Conservation (phyloP, 2,113 vertebrate species). For the Gila orcuttii region DNA sequence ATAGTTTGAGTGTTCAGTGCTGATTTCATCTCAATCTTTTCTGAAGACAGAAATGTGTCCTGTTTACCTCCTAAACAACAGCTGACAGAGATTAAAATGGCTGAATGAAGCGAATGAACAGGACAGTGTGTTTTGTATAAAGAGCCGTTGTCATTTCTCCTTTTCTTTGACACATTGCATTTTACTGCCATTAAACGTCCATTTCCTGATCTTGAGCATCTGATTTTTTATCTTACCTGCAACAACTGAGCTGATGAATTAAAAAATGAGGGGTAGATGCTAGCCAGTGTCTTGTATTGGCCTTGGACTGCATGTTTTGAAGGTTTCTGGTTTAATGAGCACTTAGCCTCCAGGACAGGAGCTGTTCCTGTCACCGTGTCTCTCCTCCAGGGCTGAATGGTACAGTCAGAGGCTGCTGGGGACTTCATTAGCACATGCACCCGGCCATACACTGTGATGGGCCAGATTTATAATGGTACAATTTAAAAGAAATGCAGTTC, state of each 20-base stretch:
- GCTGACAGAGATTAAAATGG: not conserved
- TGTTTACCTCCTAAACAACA: constrained; percentile 22
- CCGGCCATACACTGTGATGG: not conserved
- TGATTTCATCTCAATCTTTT: constrained; percentile 48
- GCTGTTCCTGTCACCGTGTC: constrained; percentile 54
- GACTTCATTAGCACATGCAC: constrained; percentile 35
- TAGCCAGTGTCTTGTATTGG: constrained; percentile 59
- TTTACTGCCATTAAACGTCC: not conserved
- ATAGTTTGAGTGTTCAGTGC: constrained; percentile 35
- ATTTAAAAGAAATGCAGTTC: not conserved
- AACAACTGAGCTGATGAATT: constrained; percentile 2
- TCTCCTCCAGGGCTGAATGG: constrained; percentile 43
- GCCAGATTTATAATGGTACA: constrained; percentile 12
- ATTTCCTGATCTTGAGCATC: constrained; percentile 35
- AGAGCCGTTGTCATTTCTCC: not conserved
- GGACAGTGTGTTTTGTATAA: not conserved
- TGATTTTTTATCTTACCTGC: constrained; percentile 21
- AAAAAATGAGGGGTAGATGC: constrained; percentile 19
- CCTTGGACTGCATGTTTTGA: constrained; percentile 33
- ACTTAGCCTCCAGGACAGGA: constrained; percentile 70
- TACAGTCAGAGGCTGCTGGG: constrained; percentile 32
- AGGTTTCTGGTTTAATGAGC: constrained; percentile 73
- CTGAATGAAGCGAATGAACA: not conserved
- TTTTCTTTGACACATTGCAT: not conserved
- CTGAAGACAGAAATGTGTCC: constrained; percentile 21